Conservation (phyloP, 2,888 invertebrate genomes). For the Cephus rjabovi region DNA sequence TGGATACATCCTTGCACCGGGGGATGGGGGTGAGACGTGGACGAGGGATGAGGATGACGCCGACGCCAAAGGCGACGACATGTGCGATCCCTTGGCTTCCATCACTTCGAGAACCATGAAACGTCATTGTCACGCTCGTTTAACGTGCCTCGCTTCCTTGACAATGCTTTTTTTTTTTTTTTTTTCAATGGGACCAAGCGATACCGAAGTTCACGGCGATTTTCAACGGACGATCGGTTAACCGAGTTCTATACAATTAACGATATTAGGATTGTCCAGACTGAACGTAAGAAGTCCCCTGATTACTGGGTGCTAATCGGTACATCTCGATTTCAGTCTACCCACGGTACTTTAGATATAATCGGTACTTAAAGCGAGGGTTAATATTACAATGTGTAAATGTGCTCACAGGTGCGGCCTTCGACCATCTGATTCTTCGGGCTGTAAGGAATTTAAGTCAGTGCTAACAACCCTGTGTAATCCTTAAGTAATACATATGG, state of each 20-base stretch:
- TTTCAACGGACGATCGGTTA: background rate
- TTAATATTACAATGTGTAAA: background rate
- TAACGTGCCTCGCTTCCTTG: conserved; percentile 35
- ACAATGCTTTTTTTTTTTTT: conserved; percentile 18
- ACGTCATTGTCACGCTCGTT: conserved; percentile 51
- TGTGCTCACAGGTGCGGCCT: background rate
- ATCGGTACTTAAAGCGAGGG: background rate
- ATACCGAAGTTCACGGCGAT: background rate
- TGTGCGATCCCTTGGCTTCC: conserved; percentile 2
- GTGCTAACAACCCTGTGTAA: background rate
- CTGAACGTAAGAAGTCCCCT: background rate
- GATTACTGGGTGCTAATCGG: background rate
- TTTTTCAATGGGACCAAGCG: background rate
- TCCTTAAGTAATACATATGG: background rate
- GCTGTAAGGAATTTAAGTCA: background rate
- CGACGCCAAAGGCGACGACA: background rate
- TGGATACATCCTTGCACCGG: background rate
- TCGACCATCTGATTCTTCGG: background rate
- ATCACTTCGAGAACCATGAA: conserved; percentile 44
- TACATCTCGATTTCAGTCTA: background rate
- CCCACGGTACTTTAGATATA: background rate
- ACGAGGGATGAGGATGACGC: background rate
- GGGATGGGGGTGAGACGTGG: no score
- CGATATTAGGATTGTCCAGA: background rate
- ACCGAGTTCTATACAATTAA: background rate